Evolutionary conservation across 2,797 vertebrate genomes (phyloP).

Genomic region (Aulostomus chinensis): DNA sequence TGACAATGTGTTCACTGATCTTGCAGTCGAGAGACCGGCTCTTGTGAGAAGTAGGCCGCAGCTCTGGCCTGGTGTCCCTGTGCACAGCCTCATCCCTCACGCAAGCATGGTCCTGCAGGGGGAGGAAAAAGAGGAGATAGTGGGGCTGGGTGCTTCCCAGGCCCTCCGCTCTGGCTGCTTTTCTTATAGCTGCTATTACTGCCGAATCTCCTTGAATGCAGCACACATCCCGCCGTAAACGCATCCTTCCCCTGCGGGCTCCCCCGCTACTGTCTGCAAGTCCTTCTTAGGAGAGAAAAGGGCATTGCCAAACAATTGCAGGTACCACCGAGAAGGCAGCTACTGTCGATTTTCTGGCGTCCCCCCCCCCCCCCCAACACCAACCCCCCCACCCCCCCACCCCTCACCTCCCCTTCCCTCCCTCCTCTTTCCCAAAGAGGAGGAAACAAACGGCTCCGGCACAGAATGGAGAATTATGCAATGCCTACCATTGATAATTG

Average conservation of each 20-base stretch:
- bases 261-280: slow-evolving; percentile 71
- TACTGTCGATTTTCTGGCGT: slow-evolving; percentile 59
- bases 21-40: slow-evolving; percentile 94
- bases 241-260: slow-evolving; percentile 74
- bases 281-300: slow-evolving; percentile 72
- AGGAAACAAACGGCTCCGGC: slow-evolving; percentile 65
- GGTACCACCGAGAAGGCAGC: slow-evolving; percentile 52
- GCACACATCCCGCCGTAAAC: slow-evolving; percentile 76
- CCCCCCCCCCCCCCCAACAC: slow-evolving; percentile 26
- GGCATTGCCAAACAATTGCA: slow-evolving; percentile 73
- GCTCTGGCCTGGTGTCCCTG: slow-evolving; percentile 97
- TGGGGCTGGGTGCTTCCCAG: slow-evolving; percentile 78
- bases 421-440: slow-evolving; percentile 58
- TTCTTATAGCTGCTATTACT: slow-evolving; percentile 67
- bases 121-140: slow-evolving; percentile 79
- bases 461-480: slow-evolving; percentile 76
- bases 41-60: slow-evolving; percentile 96
- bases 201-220: slow-evolving; percentile 80
- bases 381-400: slow-evolving; percentile 21
- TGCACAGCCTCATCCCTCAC: slow-evolving; percentile 99
- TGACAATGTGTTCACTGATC: slow-evolving; percentile 93
- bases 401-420: too few species aligned
- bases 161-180: slow-evolving; percentile 70
- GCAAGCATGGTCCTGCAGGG: slow-evolving; percentile 82
- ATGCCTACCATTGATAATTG: slow-evolving; percentile 73